Evolutionary conservation across 2,797 vertebrate species (phyloP), one percentile per base, ranked within the genome.

Genomic region (Podarcis lilfordi): DNA sequence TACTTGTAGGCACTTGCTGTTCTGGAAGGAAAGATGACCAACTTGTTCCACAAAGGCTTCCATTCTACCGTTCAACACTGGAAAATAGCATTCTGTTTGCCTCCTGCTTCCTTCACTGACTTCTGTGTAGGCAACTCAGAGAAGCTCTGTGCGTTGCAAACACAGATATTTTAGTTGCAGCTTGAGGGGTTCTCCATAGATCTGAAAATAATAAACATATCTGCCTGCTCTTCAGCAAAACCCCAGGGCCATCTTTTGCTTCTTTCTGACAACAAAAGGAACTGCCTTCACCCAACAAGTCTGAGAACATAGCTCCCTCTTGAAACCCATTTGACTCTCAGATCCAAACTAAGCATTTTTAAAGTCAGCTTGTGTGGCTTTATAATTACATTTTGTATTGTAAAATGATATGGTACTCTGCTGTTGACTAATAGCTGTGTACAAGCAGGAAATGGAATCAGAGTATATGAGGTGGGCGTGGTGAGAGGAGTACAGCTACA

Each of bases 321-420:
- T 78, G 15, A 86, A 82, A 61, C 59, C 45, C 35, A 71, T 64
- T 69, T 71, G n/a, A 35, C n/a, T 90, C 68, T 87, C 37, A 82
- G 15, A 76, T 61, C 45, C 27, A 35, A 83, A 25, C 29, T 66
- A 74, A 50, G 80, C 21, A 32, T 77, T 66, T 17, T 64, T 74
- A 8, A 32, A 59, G 29, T 37, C n/a, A 55, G 72, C 71, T 55
- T 27, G 6, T 82, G 37, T 90, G 45, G 25, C 27, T 88, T 82
- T 77, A 37, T 45, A 82, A 82, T 82, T 64, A 35, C 37, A 88
- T 74, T 82, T 40, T 76, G n/a, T 45, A 35, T 77, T 45, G 79
- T 82, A 37, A 32, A 90, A 82, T 82, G 71, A 35, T 78, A 59
- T 64, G 75, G n/a, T 89, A 17, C 43, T 69, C 35, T 59, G 32